Conservation (phyloP, 2,888 invertebrate genomes). For the Hypercompe scribonia region DNA sequence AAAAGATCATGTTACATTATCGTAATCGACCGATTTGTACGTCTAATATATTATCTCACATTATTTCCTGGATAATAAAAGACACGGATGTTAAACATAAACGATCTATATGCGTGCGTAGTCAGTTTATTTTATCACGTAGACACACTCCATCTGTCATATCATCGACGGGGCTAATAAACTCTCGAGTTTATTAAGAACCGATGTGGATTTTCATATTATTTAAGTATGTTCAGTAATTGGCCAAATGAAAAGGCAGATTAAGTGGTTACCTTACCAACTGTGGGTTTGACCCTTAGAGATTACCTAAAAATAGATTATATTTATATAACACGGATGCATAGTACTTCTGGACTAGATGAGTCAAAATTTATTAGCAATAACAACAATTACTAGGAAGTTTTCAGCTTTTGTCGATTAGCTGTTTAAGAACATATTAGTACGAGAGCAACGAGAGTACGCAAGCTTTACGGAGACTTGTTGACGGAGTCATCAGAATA, state of each 20-base stretch:
- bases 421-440: no score
- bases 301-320: background rate
- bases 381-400: no score
- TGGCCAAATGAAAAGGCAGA: background rate
- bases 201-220: background rate
- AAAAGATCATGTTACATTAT: constrained; percentile 20
- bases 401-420: no score
- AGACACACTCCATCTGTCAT: constrained; percentile 64
- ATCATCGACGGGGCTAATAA: constrained; percentile 35
- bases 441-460: no score
- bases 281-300: background rate
- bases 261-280: background rate
- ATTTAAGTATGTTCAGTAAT: background rate
- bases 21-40: constrained; percentile 42
- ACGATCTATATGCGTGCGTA: constrained; percentile 54
- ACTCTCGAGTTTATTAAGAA: constrained; percentile 15
- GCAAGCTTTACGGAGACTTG: no score
- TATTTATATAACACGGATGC: background rate
- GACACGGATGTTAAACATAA: constrained; percentile 68
- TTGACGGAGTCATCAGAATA: no score
- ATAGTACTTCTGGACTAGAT: background rate
- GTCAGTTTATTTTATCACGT: constrained; percentile 58
- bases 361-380: background rate
- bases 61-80: constrained; percentile 48
- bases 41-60: constrained; percentile 31